Conservation (phyloP, 2,888 invertebrate genomes). For the Cyaniris semiargus region DNA sequence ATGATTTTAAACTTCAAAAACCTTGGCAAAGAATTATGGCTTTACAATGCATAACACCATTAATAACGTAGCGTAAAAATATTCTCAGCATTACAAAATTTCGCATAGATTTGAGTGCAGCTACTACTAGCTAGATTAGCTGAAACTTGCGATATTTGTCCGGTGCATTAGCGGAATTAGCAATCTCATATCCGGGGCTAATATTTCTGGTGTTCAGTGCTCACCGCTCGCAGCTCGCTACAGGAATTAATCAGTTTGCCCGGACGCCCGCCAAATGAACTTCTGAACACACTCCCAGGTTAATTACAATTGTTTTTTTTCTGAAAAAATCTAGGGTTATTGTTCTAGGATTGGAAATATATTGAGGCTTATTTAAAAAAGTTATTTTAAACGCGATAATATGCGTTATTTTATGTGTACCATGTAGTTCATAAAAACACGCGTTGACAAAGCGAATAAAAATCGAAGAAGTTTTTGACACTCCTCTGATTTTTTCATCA, state of each 20-base stretch:
- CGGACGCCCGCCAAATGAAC: constrained; percentile 54
- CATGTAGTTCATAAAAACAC: too few species aligned
- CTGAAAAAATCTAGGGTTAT: background rate
- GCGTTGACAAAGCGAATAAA: too few species aligned
- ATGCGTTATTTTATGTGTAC: too few species aligned
- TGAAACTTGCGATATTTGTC: constrained; percentile 70
- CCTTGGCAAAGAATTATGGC: background rate
- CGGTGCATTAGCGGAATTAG: constrained; percentile 78
- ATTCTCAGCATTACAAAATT: constrained; percentile 40
- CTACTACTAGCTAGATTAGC: constrained; percentile 50
- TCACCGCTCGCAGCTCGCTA: constrained; percentile 48
- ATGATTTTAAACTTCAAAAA: background rate
- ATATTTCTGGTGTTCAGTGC: constrained; percentile 67
- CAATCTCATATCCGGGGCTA: constrained; percentile 74
- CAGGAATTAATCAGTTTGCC: constrained; percentile 73
- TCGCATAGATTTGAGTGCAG: constrained; percentile 55
- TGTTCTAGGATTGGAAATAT: background rate
- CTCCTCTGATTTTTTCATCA: too few species aligned
- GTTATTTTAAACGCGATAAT: background rate
- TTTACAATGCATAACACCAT: background rate
- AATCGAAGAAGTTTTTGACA: too few species aligned
- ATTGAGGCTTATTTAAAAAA: background rate
- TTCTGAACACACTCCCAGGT: constrained; percentile 35
- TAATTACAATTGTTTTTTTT: constrained; percentile 17
- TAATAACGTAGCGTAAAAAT: constrained; percentile 10